Evolutionary conservation across 2,113 vertebrate genomes (phyloP).

Genomic region (Phalacrocorax brasilianus): DNA sequence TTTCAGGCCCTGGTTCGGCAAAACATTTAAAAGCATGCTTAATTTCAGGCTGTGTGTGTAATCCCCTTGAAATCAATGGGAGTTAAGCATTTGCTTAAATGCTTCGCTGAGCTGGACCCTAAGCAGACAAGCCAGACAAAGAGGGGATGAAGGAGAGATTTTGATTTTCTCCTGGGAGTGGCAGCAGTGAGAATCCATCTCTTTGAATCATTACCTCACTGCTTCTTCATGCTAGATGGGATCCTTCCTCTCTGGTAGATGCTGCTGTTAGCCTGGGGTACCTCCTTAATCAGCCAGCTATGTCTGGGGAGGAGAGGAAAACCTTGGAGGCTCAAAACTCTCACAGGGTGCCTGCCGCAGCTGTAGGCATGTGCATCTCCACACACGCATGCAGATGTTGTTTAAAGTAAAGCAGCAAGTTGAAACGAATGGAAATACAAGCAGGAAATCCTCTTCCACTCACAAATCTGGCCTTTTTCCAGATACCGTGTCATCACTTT

Average conservation of each 20-base stretch:
- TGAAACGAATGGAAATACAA: background rate
- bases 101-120: background rate
- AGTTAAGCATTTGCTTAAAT: background rate
- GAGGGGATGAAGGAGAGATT: background rate
- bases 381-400: fast-evolving
- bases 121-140: background rate
- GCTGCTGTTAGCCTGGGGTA: background rate
- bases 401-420: background rate
- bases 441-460: conserved; percentile 19
- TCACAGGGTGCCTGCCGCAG: fast-evolving
- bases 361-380: background rate
- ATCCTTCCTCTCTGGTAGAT: background rate
- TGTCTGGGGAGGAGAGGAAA: background rate
- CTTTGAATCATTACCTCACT: background rate
- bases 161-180: background rate
- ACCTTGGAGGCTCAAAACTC: background rate
- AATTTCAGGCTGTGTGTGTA: background rate
- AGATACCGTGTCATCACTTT: background rate
- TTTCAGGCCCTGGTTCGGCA: background rate
- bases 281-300: background rate
- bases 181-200: background rate
- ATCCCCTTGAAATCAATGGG: background rate
- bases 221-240: background rate
- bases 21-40: background rate
- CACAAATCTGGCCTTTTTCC: background rate